A percentile compares a stretch with the other conserved stretches of the same genome.
These are phyloP conservation scores for Hoplias malabaricus DNA, from an alignment of 2,113 vertebrate species.

Conservation along the genomic window DNA sequence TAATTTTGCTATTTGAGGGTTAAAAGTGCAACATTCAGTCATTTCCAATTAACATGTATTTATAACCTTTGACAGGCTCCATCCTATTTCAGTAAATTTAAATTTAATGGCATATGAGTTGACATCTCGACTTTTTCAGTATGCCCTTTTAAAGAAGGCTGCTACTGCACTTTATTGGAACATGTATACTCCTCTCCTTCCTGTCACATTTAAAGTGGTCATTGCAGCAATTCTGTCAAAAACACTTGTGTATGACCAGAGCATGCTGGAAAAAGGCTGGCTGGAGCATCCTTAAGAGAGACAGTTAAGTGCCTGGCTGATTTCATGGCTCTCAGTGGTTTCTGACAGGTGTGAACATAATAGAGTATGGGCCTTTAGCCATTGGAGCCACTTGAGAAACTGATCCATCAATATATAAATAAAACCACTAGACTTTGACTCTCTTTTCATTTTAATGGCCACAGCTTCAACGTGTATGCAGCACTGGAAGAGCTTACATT, in stretches of 20 bases:
- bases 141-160: background rate
- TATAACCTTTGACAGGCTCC: background rate
- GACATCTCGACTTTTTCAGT: background rate
- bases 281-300: background rate
- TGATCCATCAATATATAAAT: background rate
- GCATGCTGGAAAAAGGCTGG: background rate
- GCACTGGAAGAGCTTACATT: background rate
- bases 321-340: constrained; percentile 20
- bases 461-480: background rate
- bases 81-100: background rate
- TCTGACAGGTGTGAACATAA: constrained; percentile 41
- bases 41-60: background rate
- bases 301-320: constrained; percentile 12
- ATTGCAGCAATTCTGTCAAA: background rate
- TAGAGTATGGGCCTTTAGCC: background rate
- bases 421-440: background rate
- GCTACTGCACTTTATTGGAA: background rate
- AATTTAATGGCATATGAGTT: background rate
- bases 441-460: background rate
- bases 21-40: background rate
- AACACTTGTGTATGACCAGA: background rate
- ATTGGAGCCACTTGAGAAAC: background rate
- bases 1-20: background rate
- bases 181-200: background rate
- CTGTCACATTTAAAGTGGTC: constrained; percentile 1